phyloP scores from a whole-genome alignment of 2,113 vertebrate genomes.

The Carassius auratus region DNA sequence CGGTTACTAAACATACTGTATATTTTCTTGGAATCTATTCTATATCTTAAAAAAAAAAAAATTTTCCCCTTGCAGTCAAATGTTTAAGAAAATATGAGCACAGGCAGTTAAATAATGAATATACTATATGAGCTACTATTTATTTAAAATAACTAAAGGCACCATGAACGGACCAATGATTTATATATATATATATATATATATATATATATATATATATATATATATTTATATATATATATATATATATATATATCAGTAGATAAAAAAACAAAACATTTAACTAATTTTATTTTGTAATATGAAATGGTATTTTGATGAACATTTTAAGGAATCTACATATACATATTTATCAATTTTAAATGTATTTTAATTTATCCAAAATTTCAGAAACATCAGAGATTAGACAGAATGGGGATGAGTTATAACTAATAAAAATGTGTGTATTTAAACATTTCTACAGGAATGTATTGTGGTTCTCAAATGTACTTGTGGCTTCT shows the following conservation, averaged over 20 bases:
- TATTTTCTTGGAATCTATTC: neutral
- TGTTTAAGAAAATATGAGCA: neutral
- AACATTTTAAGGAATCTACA: neutral
- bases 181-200: no score
- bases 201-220: no score
- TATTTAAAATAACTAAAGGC: neutral
- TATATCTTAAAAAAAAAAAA: neutral
- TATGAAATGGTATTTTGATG: neutral
- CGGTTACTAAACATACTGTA: neutral
- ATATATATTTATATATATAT: no score
- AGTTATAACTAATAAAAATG: neutral
- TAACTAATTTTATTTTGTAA: neutral
- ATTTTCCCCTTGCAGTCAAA: neutral
- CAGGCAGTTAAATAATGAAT: neutral
- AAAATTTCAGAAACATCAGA: neutral
- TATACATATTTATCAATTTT: neutral
- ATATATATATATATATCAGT: no score
- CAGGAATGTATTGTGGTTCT: neutral
- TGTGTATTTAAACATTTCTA: neutral
- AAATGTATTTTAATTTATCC: neutral
- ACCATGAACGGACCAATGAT: neutral
- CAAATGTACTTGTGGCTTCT: neutral
- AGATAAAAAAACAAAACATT: neutral
- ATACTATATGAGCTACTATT: neutral
- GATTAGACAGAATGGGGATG: neutral